Percentiles rank a stretch among this genome's conserved stretches.
Evolutionary conservation across 2,113 vertebrate species (phyloP).

Genomic region (Amphiprion percula): DNA sequence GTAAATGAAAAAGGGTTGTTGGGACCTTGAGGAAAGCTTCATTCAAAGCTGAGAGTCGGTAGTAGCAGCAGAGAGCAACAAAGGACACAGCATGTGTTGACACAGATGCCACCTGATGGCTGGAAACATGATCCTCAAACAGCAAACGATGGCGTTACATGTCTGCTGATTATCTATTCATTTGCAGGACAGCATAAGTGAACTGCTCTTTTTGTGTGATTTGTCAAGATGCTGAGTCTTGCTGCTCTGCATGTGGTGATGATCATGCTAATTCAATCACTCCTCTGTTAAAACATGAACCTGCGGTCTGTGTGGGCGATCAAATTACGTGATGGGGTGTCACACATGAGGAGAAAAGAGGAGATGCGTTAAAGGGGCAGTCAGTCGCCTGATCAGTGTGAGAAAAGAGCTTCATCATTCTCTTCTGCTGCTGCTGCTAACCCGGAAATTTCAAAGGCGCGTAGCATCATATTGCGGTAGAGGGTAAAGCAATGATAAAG

Average conservation of each 20-base stretch:
- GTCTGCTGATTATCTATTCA: constrained; percentile 62
- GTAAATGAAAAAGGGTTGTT: background rate
- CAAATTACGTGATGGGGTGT: background rate
- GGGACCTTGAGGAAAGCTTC: constrained; percentile 3
- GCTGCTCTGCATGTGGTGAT: constrained; percentile 3
- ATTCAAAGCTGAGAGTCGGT: background rate
- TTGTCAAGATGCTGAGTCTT: constrained; percentile 31
- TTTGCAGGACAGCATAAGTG: background rate
- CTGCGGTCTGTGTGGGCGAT: background rate
- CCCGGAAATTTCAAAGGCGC: constrained; percentile 73
- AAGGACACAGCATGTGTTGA: constrained; percentile 30
- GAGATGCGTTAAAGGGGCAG: background rate
- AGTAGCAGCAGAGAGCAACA: constrained; percentile 19
- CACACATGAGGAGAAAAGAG: background rate
- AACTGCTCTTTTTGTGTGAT: background rate
- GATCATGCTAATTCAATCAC: constrained; percentile 11
- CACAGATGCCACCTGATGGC: constrained; percentile 58
- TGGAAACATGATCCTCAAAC: constrained; percentile 47
- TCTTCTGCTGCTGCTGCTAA: constrained; percentile 24
- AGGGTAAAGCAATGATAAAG: constrained; percentile 3
- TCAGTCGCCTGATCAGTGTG: background rate
- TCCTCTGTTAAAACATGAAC: constrained; percentile 1
- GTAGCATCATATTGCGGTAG: constrained; percentile 78
- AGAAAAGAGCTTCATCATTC: constrained; percentile 54
- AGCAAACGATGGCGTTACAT: constrained; percentile 46